phyloP scores from a whole-genome alignment of 2,888 invertebrate species.

The Luperina testacea region DNA sequence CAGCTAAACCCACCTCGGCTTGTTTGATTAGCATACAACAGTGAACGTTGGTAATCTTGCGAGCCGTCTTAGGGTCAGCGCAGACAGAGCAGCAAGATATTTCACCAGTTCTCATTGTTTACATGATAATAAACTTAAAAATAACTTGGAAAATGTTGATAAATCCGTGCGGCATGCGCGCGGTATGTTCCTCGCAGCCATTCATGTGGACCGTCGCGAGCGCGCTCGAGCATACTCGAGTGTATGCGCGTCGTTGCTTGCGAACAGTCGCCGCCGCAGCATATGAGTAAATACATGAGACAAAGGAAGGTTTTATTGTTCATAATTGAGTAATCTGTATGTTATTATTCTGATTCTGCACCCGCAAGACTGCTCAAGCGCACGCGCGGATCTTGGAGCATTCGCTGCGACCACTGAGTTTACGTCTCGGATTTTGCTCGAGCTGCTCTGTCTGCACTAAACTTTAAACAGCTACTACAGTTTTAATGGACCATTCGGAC shows the following conservation, averaged over 20 bases:
- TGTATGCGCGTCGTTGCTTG: neutral
- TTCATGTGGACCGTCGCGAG: too few species aligned
- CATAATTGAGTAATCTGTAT: neutral
- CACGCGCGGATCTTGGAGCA: neutral
- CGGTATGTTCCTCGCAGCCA: neutral
- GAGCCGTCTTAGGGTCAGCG: constrained; percentile 24
- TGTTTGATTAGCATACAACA: constrained; percentile 62
- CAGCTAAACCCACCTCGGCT: constrained; percentile 36
- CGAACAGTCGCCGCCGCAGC: neutral
- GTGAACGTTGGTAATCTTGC: constrained; percentile 51
- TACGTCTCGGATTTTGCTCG: neutral
- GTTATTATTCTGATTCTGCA: neutral
- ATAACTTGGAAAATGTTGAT: neutral
- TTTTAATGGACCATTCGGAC: constrained; percentile 52
- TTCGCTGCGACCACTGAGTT: neutral
- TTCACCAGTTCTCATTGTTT: neutral
- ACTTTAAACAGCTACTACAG: constrained; percentile 27
- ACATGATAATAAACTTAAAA: neutral
- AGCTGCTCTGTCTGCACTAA: neutral
- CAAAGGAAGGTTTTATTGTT: neutral
- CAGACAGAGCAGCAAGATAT: neutral
- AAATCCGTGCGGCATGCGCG: too few species aligned
- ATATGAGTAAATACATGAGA: neutral
- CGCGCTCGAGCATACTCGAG: neutral
- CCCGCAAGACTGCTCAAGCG: neutral